phyloP scores from a whole-genome alignment of 2,113 vertebrate species.

The Archocentrus centrarchus region DNA sequence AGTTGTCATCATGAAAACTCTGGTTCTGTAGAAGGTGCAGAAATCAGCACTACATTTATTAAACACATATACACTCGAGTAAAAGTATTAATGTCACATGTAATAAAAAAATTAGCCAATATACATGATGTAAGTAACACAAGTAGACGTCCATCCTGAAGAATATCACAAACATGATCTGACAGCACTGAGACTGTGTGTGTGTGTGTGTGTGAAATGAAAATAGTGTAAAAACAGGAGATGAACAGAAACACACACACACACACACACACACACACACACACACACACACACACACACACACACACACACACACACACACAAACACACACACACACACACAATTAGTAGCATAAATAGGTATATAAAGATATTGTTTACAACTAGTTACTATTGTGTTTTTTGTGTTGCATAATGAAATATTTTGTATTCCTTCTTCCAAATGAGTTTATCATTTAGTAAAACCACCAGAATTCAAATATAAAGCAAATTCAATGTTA shows the following conservation, averaged over 20 bases:
- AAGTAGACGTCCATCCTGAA: neutral
- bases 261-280: too few species aligned
- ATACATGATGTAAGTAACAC: neutral
- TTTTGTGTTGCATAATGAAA: neutral
- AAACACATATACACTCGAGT: too few species aligned
- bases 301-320: too few species aligned
- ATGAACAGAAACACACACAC: too few species aligned
- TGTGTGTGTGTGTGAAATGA: too few species aligned
- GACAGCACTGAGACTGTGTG: too few species aligned
- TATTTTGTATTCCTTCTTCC: neutral
- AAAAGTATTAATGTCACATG: too few species aligned
- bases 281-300: too few species aligned
- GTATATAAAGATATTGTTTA: neutral
- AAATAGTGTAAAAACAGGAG: too few species aligned
- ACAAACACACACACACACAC: too few species aligned
- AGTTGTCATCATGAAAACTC: neutral
- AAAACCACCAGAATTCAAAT: neutral
- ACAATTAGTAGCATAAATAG: neutral
- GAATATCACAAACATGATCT: neutral
- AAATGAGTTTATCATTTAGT: neutral
- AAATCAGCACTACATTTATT: slow-evolving; percentile 5
- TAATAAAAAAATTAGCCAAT: too few species aligned
- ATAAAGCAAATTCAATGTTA: neutral
- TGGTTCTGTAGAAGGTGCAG: neutral
- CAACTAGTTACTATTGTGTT: neutral